A percentile compares a stretch with the other conserved stretches of the same genome.
Conservation (phyloP, 2,888 invertebrate genomes). For the Meiosimyza decipiens region DNA sequence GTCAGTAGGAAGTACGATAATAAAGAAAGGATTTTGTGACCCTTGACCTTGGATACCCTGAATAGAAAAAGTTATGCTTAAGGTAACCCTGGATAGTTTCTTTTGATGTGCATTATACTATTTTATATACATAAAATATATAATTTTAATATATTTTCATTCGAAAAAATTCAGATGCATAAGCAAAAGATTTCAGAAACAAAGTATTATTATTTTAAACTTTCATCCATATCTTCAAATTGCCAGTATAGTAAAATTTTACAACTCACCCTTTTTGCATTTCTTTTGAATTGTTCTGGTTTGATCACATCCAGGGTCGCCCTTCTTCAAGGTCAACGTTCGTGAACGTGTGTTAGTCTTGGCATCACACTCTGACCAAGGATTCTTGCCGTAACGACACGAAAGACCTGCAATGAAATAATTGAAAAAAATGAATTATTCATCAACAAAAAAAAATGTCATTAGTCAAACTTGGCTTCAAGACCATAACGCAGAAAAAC, state of each 20-base stretch:
- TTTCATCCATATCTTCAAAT: neutral
- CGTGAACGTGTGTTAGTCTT: slow-evolving; percentile 85
- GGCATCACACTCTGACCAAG: slow-evolving; percentile 89
- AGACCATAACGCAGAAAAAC: neutral
- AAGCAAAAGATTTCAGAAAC: no score
- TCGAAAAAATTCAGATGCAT: no score
- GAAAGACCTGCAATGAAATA: slow-evolving; percentile 66
- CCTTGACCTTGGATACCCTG: no score
- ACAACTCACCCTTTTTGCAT: slow-evolving; percentile 85
- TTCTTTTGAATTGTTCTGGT: slow-evolving; percentile 90
- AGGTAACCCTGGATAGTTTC: no score
- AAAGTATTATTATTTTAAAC: no score
- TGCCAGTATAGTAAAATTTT: neutral
- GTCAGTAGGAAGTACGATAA: no score
- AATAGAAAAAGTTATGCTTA: no score
- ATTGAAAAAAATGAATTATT: slow-evolving; percentile 14
- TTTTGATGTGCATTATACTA: no score
- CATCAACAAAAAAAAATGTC: slow-evolving; percentile 3
- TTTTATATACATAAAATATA: no score
- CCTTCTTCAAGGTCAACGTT: slow-evolving; percentile 86
- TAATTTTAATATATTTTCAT: no score
- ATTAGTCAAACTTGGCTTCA: neutral
- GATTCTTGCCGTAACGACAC: slow-evolving; percentile 87
- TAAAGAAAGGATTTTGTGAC: no score
- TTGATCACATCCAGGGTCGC: slow-evolving; percentile 83